Evolutionary conservation across 1,140 invertebrate species (phyloP).

Genomic region (Dryas iulia): DNA sequence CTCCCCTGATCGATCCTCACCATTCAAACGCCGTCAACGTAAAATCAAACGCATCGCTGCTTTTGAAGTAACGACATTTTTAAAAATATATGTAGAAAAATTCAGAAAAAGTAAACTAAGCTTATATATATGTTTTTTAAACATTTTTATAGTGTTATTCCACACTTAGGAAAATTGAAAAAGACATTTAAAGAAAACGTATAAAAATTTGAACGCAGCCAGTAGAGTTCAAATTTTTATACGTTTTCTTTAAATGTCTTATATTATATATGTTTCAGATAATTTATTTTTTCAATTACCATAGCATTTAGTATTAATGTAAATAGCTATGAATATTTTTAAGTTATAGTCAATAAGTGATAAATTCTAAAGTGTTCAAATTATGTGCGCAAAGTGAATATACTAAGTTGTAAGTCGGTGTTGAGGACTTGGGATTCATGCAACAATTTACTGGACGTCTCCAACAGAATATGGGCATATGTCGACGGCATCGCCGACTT

Average conservation of each 20-base stretch:
- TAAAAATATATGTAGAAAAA: too few relatives aligned
- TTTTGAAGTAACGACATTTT: conserved; percentile 18
- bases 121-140: too few relatives aligned
- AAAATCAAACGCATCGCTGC: conserved; percentile 26
- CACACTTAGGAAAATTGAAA: too few relatives aligned
- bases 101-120: background rate
- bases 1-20: conserved; percentile 35
- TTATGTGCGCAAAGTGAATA: conserved; percentile 27
- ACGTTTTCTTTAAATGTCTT: too few relatives aligned
- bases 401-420: background rate
- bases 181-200: background rate
- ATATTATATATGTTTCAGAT: too few relatives aligned
- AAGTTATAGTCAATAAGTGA: conserved; percentile 7
- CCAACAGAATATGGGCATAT: conserved; percentile 50
- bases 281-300: background rate
- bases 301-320: background rate
- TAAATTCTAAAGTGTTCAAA: conserved; percentile 27
- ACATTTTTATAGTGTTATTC: too few relatives aligned
- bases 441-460: conserved; percentile 30
- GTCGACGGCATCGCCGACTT: conserved; percentile 55
- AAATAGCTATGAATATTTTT: background rate
- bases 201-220: too few relatives aligned
- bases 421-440: conserved; percentile 40
- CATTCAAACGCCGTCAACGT: conserved; percentile 20
- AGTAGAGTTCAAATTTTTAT: too few relatives aligned